A percentile compares a stretch with the other conserved stretches of the same genome.
Conservation (phyloP, 2,888 invertebrate genomes). For the Volucella zonaria region DNA sequence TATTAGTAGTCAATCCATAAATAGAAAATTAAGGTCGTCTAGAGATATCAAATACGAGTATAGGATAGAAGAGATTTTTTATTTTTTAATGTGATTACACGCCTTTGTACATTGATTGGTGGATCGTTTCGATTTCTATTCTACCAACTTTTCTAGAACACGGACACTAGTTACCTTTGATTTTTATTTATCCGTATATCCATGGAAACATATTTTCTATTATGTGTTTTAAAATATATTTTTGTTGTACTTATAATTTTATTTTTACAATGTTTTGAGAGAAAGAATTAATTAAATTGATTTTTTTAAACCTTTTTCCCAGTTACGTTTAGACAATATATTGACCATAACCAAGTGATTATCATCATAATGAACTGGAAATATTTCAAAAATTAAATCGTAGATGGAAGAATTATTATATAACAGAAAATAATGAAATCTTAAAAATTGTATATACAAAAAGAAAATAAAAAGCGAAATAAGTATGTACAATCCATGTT, state of each 20-base stretch:
- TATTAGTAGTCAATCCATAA: slow-evolving; percentile 54
- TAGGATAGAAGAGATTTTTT: slow-evolving; percentile 15
- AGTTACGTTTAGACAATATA: slow-evolving; percentile 53
- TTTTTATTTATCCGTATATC: slow-evolving; percentile 34
- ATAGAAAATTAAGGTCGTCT: slow-evolving; percentile 49
- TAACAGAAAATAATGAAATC: slow-evolving; percentile 31
- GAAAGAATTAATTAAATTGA: slow-evolving; percentile 3
- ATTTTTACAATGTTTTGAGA: slow-evolving; percentile 23
- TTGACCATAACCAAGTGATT: slow-evolving; percentile 67
- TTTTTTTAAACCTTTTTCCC: slow-evolving; percentile 57
- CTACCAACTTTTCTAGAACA: slow-evolving; percentile 44
- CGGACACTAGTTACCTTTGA: slow-evolving; percentile 58
- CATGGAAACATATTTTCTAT: slow-evolving; percentile 28
- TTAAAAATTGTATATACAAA: slow-evolving; percentile 1
- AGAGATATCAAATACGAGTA: slow-evolving; percentile 35
- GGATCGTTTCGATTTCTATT: slow-evolving; percentile 38
- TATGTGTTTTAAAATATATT: slow-evolving; percentile 19
- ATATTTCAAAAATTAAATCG: slow-evolving; percentile 30
- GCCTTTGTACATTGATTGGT: slow-evolving; percentile 12
- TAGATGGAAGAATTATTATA: slow-evolving; percentile 16
- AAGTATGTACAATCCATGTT: too few relatives aligned
- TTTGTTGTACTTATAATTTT: slow-evolving; percentile 2
- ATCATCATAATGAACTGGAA: slow-evolving; percentile 69
- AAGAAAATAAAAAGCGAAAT: not conserved
- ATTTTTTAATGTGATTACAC: slow-evolving; percentile 37